Base-by-base conservation (phyloP, 1,140 invertebrate species). In the Mesaphorura yosii region DNA sequence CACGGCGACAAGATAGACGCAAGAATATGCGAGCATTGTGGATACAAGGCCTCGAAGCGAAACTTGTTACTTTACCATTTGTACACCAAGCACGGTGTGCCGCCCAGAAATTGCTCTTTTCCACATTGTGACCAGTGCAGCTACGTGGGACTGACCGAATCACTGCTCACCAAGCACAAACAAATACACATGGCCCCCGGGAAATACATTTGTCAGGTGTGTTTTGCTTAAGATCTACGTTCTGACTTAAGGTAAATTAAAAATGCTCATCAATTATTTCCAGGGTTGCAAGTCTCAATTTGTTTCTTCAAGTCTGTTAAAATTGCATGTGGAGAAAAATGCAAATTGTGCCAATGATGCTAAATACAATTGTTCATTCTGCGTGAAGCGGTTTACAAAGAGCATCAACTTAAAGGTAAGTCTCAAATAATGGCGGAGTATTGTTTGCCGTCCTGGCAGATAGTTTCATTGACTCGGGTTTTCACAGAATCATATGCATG, bases 11-110 rank as follows among this genome's bases (percentile, higher is more conserved):
- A 81, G 58, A 83, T 86, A 53, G 80, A 88, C 66, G 72, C 80
- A 2, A 75, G 78, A 23, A 77, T 91, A 49, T 89, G 86, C 68
- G 85, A 88, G 66, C 80, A 87, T 63, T 90, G 86, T 69, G 86
- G 86, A 0, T 78, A 83, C 57, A 80, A 80, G 61, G 81, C 83
- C 14, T 73, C 70, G 0, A 86, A 84, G 63, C 74, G 84, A 45
- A 83, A 84, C 60, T 76, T 85, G 47, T 69, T 88, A 31, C 72
- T 85, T 64, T 84, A 86, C 66, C 86, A 90, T 68, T 69, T 85
- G 64, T 85, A 83, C 54, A 82, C 79, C 3, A 84, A 84, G 64
- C 86, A 90, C 70, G 78, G 80, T 42, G 72, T 88, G 3, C 83
- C 84, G 10, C 82, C 82, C 1, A 73, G 34, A 39, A 68, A 79